Base-by-base conservation (phyloP, 2,797 vertebrate species). In the Knipowitschia caucasica region DNA sequence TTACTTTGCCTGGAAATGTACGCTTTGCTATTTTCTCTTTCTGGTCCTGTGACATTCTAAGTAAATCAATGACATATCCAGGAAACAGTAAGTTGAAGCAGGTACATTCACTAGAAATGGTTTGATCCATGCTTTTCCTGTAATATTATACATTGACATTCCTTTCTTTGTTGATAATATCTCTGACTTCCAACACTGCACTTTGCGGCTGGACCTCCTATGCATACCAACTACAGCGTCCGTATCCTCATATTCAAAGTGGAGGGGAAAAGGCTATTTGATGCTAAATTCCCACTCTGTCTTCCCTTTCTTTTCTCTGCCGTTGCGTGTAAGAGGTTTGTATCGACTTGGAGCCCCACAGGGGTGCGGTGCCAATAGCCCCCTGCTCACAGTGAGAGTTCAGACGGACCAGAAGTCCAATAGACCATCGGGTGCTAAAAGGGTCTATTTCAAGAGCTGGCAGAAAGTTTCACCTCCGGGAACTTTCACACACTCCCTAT, bases 391-490 rank as follows among this genome's bases (percentile, higher is more conserved):
- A 62, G 60, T 57, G 65, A 60, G 80, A 78, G 71, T 67, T 78
- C 81, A 71, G 59, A 73, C 77, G 47, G 62, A 79, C 42, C 53
- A 56, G 63, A 67, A 52, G 73, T 67, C 79, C 82, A 78, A 61
- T 65, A 67, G 71, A 78, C 75, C 71, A 54, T 21, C 21, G 77
- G 78, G 82, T 71, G 82, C 81, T 85, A 81, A 88, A 84, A 85
- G 71, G 73, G 66, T 81, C 65, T 75, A 71, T 81, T 81, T 80
- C 61, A 53, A 66, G 66, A 69, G 31, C 71, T 72, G 65, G 57
- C 53, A 57, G 24, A 71, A 80, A 77, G 74, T 71, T 75, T 76
- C 68, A 71, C 73, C 73, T 71, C 55, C 45, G 40, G 73, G 76
- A 75, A 67, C 59, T 59, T 60, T 53, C 46, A 51, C 64, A 62